Evolutionary conservation across 1,140 invertebrate genomes (phyloP).

Genomic region (Cotesia glomerata): DNA sequence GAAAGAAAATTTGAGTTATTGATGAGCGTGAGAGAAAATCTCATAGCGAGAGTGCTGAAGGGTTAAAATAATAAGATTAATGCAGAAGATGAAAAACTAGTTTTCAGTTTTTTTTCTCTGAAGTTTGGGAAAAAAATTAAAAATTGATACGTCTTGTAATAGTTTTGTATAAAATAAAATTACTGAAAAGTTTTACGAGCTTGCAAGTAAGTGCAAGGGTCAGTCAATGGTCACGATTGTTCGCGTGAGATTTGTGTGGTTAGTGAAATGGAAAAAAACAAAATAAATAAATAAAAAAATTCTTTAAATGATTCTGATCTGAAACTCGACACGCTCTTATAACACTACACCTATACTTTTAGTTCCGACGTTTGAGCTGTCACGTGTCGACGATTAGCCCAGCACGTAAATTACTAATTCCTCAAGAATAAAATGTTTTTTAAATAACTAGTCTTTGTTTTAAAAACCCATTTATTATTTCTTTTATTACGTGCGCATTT

Average conservation of each 20-base stretch:
- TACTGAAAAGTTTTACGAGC: not conserved
- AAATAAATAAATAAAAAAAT: conserved; percentile 24
- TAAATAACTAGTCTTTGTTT: not conserved
- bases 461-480: not conserved
- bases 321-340: conserved; percentile 24
- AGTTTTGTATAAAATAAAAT: too few relatives aligned
- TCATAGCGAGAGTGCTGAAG: too few relatives aligned
- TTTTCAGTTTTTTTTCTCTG: too few relatives aligned
- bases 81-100: too few relatives aligned
- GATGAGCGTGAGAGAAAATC: too few relatives aligned
- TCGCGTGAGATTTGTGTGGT: conserved; percentile 46
- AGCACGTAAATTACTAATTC: conserved; percentile 22
- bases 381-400: conserved; percentile 5
- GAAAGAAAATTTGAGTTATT: too few relatives aligned
- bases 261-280: conserved; percentile 7
- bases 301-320: conserved; percentile 12
- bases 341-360: not conserved
- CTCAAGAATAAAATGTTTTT: not conserved
- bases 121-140: too few relatives aligned
- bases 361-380: conserved; percentile 16
- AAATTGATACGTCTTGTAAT: too few relatives aligned
- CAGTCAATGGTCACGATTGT: conserved; percentile 30
- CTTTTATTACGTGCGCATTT: not conserved
- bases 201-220: conserved; percentile 5
- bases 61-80: too few relatives aligned